Evolutionary conservation across 1,140 invertebrate species (phyloP), one percentile per base, ranked within the genome.

Genomic region (Drepana arcuata): DNA sequence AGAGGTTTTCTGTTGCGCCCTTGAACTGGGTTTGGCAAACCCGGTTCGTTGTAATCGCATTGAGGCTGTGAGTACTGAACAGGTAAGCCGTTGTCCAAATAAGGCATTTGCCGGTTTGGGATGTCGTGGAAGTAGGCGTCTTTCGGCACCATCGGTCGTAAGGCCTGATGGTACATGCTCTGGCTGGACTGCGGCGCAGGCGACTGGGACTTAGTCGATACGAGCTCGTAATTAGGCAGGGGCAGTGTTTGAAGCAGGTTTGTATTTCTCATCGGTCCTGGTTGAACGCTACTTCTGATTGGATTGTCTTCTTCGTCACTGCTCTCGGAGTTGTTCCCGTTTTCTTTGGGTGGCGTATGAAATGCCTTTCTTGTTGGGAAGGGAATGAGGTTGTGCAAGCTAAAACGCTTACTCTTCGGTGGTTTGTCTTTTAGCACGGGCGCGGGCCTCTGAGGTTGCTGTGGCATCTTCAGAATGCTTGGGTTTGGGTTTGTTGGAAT

Each of bases 121-220:
- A 87, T 79, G 16, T 87, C 85, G 38, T 87, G 86, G 43, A 87
- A 87, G 50, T 87, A 87, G 2, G 86, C 86, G 60, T 87, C 86
- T 73, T 87, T 87, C 9, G 86, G 86, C 33, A 87, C 83, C 56
- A 71, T 66, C n/a, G 51, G 18, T n/a, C 69, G 45, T 31, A 68
- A 38, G 16, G 78, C 69, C 23, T 64, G 59, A 21, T 54, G 53
- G 12, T 78, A 73, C 7, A 48, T 14, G 18, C 33, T 61, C 41
- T 32, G 54, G 14, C 16, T 61, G 53, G 2, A 47, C 53, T 58
- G 72, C n/a, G 60, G 69, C 10, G 78, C 83, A 7, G 85, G 67
- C 0, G 85, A 84, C 16, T 71, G 68, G 1, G 83, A 82, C 41
- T 85, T 80, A 7, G 55, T 68, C 4, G 85, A 81, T 43, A 87